Base-by-base conservation (phyloP, 2,888 invertebrate genomes). In the Sipha maydis region DNA sequence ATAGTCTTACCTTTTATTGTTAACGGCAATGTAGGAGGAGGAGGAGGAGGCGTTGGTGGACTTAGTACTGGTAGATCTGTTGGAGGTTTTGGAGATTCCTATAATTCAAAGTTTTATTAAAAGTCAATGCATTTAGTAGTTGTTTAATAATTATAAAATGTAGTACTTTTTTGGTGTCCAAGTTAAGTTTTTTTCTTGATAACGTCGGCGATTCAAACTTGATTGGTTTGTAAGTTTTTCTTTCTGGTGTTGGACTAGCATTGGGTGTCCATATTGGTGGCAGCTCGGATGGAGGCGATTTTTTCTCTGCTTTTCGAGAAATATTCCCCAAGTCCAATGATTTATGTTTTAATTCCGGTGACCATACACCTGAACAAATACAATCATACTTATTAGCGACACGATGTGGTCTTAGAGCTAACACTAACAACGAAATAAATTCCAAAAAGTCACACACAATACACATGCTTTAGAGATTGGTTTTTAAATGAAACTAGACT, bases 161-260 rank as follows among this genome's bases (percentile, higher is more conserved):
- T 8, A 41, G 25, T 85, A 86, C 86, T 21, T 86, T 80, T 61
- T 80, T 34, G 80, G 9, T 91, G 54, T 86, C 91, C 73, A 91
- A 90, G 91, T 93, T 92, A 91, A 90, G 90, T 67, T 93, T 92
- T 91, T 93, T 94, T 80, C 95, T 93, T 86, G 93, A 92, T 90
- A 95, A 92, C 85, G 93, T 93, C 80, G 95, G 95, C 85, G 95
- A 95, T 91, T 95, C 95, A 91, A 95, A 96, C 91, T 93, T 95
- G 80, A 97, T 95, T 9, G 97, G 96, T 90, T 95, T 94, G 93
- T 96, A 97, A 92, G 95, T 94, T 92, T 96, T 97, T 90, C 96
- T 93, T 90, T 95, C 95, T 54, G 94, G 83, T 19, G 54, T 88
- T 14, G 89, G 89, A 75, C 89, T 90, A 41, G 89, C 88, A 31